Base-by-base conservation (phyloP, 2,113 vertebrate genomes). In the Forbesichthys agassizii region DNA sequence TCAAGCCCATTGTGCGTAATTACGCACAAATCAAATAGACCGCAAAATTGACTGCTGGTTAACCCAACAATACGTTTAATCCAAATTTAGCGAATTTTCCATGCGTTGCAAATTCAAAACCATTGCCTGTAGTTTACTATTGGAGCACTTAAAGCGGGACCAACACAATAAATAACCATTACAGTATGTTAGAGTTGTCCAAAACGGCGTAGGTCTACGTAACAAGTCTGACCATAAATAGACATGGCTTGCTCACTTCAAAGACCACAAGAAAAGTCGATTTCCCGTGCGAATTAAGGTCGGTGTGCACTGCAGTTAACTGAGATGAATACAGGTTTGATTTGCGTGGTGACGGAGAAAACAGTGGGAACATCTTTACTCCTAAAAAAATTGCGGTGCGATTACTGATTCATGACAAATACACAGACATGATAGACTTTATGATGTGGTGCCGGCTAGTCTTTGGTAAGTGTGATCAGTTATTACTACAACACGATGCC, bases 171-270 rank as follows among this genome's bases (percentile, higher is more conserved):
- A 86, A 79, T 72, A 64, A 67, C 66, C 47, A 69, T 48, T 42
- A 47, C 27, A 27, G 27, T 55, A 9, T 27, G 3, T 68, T 46
- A 20, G 14, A 58, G 75, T 75, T 67, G 66, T 67, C 36, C 36
- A 7, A 7, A 6, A 42, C 36, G 4, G 36, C 36, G 1, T 42
- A 42, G 36, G 36, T 5, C 36, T 42, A 8, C 72, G 76, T 89
- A 72, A 61, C 71, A 67, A 71, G 73, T 69, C 71, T 33, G 9
- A 47, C 79, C 88, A 89, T 79, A 75, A 87, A 88, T 86, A 89
- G 81, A 33, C 47, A 27, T 61, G 68, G 72, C 69, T 42, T 63
- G 47, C 54, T 69, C 68, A 51, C 77, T 62, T 77, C 69, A 83
- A 67, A 81, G 74, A 78, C 20, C 51, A 54, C 14, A 57, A 61